These are phyloP conservation scores for Lysandra coridon DNA, from an alignment of 2,888 invertebrate species.

Conservation along the genomic window DNA sequence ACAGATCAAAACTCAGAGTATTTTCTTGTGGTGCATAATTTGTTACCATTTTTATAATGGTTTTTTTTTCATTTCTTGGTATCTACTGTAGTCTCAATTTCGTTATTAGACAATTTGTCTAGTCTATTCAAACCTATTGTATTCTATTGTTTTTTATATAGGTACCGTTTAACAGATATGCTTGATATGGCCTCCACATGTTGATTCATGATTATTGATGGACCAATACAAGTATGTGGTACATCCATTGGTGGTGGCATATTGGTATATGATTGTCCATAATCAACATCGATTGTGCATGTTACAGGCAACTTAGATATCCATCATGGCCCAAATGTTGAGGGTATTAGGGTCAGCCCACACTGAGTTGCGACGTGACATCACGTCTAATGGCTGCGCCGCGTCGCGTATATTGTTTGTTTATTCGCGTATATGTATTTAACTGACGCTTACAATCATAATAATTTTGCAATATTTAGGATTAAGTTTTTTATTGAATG, in stretches of 20 bases:
- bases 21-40: not conserved
- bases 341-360: not conserved
- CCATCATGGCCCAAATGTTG: not conserved
- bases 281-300: no score
- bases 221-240: not conserved
- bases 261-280: no score
- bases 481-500: conserved; percentile 8
- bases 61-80: not conserved
- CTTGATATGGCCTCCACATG: not conserved
- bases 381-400: not conserved
- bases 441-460: conserved; percentile 10
- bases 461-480: conserved; percentile 28
- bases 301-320: not conserved
- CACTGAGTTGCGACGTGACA: not conserved
- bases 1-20: not conserved
- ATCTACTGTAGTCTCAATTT: not conserved
- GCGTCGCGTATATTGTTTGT: not conserved
- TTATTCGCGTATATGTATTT: no score
- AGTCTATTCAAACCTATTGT: not conserved
- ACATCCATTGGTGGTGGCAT: no score
- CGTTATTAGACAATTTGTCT: conserved; percentile 16
- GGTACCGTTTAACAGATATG: not conserved
- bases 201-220: not conserved
- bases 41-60: not conserved
- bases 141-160: not conserved